Evolutionary conservation across 1,140 invertebrate genomes (phyloP).

Genomic region (Hyposmocoma kahamanoa): DNA sequence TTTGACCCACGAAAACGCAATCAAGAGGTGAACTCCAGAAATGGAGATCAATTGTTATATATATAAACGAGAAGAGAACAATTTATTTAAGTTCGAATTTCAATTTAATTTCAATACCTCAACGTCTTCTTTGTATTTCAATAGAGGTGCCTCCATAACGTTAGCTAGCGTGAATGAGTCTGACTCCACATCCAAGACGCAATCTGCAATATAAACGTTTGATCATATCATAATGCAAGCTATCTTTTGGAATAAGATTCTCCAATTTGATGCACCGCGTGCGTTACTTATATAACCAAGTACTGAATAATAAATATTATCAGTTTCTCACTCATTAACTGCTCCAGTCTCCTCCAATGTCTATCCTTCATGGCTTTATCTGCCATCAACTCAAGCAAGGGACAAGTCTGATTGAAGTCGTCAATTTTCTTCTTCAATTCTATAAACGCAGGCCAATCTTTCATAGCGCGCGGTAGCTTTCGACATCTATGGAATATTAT

Average conservation of each 20-base stretch:
- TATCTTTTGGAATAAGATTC: too few relatives aligned
- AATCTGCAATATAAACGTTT: slow-evolving; percentile 73
- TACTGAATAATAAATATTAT: too few relatives aligned
- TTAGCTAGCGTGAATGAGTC: slow-evolving; percentile 85
- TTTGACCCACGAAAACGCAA: too few relatives aligned
- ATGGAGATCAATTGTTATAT: too few relatives aligned
- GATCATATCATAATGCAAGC: too few relatives aligned
- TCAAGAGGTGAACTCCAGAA: too few relatives aligned
- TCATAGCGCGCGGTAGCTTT: slow-evolving; percentile 87
- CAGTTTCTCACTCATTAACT: slow-evolving; percentile 76
- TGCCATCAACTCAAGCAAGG: slow-evolving; percentile 90
- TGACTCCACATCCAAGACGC: slow-evolving; percentile 85
- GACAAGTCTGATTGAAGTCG: slow-evolving; percentile 92
- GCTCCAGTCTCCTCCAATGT: slow-evolving; percentile 88
- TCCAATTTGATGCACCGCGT: too few relatives aligned
- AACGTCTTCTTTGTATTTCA: slow-evolving; percentile 90
- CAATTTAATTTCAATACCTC: slow-evolving; percentile 77
- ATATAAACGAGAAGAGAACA: too few relatives aligned
- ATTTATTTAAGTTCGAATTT: background rate
- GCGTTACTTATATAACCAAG: too few relatives aligned
- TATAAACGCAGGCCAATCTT: slow-evolving; percentile 91
- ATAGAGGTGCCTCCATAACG: slow-evolving; percentile 88
- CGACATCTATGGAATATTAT: slow-evolving; percentile 83
- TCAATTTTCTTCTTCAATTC: slow-evolving; percentile 92
- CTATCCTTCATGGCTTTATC: slow-evolving; percentile 92